Conservation (phyloP, 1,140 invertebrate species). For the Bombus balteatus region DNA sequence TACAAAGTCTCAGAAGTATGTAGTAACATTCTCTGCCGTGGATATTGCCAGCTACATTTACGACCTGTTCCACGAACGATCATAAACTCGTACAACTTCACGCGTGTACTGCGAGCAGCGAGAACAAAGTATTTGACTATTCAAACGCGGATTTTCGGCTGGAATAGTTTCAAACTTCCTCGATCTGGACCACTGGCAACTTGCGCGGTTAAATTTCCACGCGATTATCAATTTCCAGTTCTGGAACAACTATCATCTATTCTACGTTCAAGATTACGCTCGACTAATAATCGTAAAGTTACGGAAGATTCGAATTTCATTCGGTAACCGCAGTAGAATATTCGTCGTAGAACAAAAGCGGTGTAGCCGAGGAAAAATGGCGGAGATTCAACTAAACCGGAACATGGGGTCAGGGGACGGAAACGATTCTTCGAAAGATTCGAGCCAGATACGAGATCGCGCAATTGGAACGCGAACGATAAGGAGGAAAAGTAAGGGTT, state of each 20-base stretch:
- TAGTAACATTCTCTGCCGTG: background rate
- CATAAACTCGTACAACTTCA: background rate
- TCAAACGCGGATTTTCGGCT: background rate
- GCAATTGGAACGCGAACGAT: constrained; percentile 49
- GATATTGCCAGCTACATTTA: background rate
- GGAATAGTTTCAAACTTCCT: background rate
- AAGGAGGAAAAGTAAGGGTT: background rate
- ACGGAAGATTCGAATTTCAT: background rate
- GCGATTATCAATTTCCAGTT: background rate
- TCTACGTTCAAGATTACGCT: background rate
- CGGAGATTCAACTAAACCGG: constrained; percentile 1
- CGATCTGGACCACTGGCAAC: background rate
- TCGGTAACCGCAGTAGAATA: background rate
- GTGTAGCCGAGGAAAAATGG: too few relatives aligned
- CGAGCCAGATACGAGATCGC: constrained; percentile 21
- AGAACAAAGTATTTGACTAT: background rate
- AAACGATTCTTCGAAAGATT: constrained; percentile 29
- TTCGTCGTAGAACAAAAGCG: background rate
- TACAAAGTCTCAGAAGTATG: too few relatives aligned
- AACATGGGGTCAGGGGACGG: constrained; percentile 8
- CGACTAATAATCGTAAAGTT: background rate
- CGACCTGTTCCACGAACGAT: background rate
- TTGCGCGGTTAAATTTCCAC: background rate
- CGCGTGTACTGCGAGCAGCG: background rate
- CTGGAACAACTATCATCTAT: background rate